A percentile compares a stretch with the other conserved stretches of the same genome.
Evolutionary conservation across 2,113 vertebrate species (phyloP).

Genomic region (Aldabrachelys gigantea): DNA sequence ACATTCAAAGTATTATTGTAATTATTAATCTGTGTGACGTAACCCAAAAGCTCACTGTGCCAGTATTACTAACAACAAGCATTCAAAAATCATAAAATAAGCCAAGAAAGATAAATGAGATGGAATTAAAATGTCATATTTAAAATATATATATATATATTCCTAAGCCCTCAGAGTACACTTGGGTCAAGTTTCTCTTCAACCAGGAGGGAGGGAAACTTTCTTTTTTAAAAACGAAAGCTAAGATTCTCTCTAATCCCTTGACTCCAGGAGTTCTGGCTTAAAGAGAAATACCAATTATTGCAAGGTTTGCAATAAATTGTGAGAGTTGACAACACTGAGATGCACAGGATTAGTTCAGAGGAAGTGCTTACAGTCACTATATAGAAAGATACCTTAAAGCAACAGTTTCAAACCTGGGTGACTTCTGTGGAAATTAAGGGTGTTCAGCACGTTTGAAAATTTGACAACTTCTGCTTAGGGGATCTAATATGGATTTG

Average conservation of each 20-base stretch:
- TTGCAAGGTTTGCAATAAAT: neutral
- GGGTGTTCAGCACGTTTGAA: neutral
- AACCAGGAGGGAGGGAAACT: neutral
- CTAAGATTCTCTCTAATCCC: neutral
- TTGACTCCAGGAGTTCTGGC: neutral
- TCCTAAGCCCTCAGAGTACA: neutral
- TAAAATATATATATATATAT: neutral
- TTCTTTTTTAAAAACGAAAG: neutral
- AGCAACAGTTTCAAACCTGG: neutral
- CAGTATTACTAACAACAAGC: neutral
- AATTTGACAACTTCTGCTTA: neutral
- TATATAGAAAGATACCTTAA: neutral
- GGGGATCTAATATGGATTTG: neutral
- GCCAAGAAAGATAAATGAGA: neutral
- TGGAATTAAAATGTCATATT: neutral
- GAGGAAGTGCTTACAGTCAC: neutral
- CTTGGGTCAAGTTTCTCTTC: neutral
- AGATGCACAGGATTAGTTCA: neutral
- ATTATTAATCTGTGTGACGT: neutral
- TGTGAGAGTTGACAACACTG: neutral
- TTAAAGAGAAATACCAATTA: neutral
- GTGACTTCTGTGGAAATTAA: neutral
- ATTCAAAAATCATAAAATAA: neutral
- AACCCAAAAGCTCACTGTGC: neutral
- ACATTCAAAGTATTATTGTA: neutral